Evolutionary conservation across 92 coral and sea anemone species (phyloP).

Genomic region (Zoanthus gigantus): DNA sequence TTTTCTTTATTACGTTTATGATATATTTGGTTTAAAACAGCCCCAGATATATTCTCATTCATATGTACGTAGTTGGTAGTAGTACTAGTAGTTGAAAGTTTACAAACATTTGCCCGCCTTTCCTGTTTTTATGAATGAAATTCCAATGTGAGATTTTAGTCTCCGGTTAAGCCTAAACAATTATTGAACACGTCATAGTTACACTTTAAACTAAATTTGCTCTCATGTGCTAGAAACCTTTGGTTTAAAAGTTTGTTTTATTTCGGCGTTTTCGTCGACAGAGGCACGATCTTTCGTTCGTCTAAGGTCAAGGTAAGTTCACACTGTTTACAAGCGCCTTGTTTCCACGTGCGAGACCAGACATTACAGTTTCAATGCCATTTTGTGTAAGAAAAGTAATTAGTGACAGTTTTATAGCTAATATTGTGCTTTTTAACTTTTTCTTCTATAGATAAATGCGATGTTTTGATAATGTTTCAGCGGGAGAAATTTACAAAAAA

Average conservation of each 20-base stretch:
- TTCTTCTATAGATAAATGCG: neutral
- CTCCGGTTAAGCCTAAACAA: neutral
- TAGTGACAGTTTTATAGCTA: neutral
- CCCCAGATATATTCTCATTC: conserved; percentile 29
- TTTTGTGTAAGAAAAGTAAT: conserved; percentile 1
- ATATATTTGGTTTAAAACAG: neutral
- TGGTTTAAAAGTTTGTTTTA: neutral
- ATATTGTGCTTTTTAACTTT: neutral
- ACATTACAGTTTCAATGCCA: conserved; percentile 34
- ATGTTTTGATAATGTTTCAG: neutral
- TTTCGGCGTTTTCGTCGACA: neutral
- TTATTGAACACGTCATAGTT: neutral
- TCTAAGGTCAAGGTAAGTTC: conserved; percentile 20
- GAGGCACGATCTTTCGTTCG: conserved; percentile 11
- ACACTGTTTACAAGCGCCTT: conserved; percentile 39
- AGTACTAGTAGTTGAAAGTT: conserved; percentile 33
- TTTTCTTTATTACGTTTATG: neutral
- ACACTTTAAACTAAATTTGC: neutral
- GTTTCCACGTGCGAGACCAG: conserved; percentile 47
- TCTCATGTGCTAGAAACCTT: neutral
- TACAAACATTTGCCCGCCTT: conserved; percentile 70
- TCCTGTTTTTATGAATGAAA: conserved; percentile 69
- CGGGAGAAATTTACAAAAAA: neutral
- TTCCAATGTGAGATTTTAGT: conserved; percentile 53
- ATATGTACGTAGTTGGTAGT: neutral